Base-by-base conservation (phyloP, 1,140 invertebrate species). In the Drosophila paulistorum region DNA sequence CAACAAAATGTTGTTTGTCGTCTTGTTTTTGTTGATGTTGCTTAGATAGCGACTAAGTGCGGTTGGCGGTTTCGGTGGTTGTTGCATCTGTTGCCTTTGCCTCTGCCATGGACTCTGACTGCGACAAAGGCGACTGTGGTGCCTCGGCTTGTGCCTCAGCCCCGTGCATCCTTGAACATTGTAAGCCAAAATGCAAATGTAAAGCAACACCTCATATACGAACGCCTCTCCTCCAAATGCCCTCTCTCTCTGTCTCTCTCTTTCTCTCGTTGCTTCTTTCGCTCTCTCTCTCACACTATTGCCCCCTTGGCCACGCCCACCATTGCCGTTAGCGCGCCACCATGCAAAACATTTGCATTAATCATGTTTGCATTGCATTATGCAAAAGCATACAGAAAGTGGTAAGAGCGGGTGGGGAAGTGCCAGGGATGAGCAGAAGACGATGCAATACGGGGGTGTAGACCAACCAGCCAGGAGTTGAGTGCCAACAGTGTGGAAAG, bases 311-410 rank as follows among this genome's bases (percentile, higher is more conserved):
- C 84, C 80, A 80, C 77, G 83, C 84, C 80, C 77, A 75, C 45
- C 7, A 51, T 51, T 51, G 45, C 45, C 45, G 17, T 17, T 48
- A 48, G 14, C 45, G 14, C 7, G 45, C 45, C 17, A 20, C 84
- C 84, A 87, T 77, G 80, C 85, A 84, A 89, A 87, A 87, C 85
- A 87, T 87, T 87, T 87, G 84, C 84, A 87, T 87, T 87, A 87
- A 87, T 87, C 84, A 87, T 87, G 84, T 87, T 87, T 87, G 84
- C 80, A 61, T 87, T 87, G 84, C 84, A 87, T 87, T 87, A 87
- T 87, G 84, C 84, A 87, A 74, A 68, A 80, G 79, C 84, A 83
- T 68, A 87, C 66, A 72, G 26, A 55, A 65, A 62, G 51, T 58
- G 26, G 11, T 55, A 23, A 57, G 20, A 14, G 68, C 23, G 58